Conservation (phyloP, 2,888 invertebrate genomes). For the Harmothoe impar region DNA sequence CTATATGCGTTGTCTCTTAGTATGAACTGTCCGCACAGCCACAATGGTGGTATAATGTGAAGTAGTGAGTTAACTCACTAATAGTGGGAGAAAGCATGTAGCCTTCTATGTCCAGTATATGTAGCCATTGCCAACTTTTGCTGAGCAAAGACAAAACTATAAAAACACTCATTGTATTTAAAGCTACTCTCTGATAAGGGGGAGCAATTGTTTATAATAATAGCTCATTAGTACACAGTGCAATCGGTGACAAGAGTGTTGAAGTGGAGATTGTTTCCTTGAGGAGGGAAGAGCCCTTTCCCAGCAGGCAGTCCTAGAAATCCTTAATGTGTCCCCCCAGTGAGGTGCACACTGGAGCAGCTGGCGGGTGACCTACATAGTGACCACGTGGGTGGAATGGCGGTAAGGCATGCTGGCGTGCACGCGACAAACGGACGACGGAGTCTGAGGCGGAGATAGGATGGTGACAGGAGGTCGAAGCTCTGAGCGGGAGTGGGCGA, state of each 20-base stretch:
- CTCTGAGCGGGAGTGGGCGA: neutral
- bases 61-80: too few species aligned
- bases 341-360: neutral
- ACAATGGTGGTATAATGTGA: neutral
- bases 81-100: slow-evolving; percentile 18
- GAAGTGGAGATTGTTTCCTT: too few species aligned
- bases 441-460: neutral
- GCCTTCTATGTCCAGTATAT: slow-evolving; percentile 31
- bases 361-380: neutral
- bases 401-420: slow-evolving; percentile 36
- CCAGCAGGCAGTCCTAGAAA: neutral
- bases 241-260: too few species aligned
- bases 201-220: too few species aligned
- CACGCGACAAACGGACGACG: neutral
- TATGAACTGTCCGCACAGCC: neutral
- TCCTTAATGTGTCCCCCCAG: neutral
- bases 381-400: neutral
- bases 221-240: too few species aligned
- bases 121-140: neutral
- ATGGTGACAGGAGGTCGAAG: slow-evolving; percentile 19
- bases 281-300: too few species aligned
- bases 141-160: neutral
- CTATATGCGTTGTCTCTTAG: slow-evolving; percentile 25
- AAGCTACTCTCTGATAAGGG: too few species aligned
- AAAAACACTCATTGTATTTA: neutral